Evolutionary conservation across 2,888 invertebrate species (phyloP).

Genomic region (Hartigia nigra): DNA sequence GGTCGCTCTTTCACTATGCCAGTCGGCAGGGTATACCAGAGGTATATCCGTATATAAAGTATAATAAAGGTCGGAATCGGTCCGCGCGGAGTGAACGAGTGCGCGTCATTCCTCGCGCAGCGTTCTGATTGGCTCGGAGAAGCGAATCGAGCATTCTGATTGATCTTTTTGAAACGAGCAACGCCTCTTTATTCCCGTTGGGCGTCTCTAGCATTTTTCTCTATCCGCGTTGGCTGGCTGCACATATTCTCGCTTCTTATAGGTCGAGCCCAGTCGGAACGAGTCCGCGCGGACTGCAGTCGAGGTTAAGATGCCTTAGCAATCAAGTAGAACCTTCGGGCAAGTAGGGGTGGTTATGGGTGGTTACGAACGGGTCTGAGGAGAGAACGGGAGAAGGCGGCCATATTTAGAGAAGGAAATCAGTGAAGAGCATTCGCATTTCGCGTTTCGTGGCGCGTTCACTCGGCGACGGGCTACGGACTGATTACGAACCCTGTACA

Average conservation of each 20-base stretch:
- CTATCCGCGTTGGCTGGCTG: conserved; percentile 40
- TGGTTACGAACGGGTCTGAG: conserved; percentile 52
- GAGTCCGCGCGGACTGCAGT: conserved; percentile 56
- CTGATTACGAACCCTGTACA: conserved; percentile 5
- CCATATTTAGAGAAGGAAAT: conserved; percentile 65
- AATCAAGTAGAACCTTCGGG: conserved; percentile 66
- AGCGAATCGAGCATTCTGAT: conserved; percentile 29
- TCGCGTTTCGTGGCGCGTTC: conserved; percentile 41
- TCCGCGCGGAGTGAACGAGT: conserved; percentile 60
- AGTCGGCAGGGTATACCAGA: conserved; percentile 26
- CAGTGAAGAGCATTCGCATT: conserved; percentile 61
- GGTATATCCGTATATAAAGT: conserved; percentile 40
- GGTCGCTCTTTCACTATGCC: conserved; percentile 35
- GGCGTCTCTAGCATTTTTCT: conserved; percentile 56
- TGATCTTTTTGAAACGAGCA: conserved; percentile 54
- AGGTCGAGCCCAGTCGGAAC: conserved; percentile 33
- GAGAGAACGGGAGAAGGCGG: conserved; percentile 48
- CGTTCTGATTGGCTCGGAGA: conserved; percentile 27
- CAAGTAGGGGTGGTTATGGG: conserved; percentile 64
- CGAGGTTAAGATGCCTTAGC: conserved; percentile 66
- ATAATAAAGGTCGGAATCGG: conserved; percentile 48
- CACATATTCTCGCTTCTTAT: conserved; percentile 35
- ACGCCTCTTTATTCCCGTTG: conserved; percentile 54
- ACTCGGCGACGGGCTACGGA: conserved; percentile 29
- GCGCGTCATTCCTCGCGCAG: conserved; percentile 33